These are phyloP conservation scores for Lycaena phlaeas DNA, from an alignment of 2,888 invertebrate genomes.

Conservation along the genomic window DNA sequence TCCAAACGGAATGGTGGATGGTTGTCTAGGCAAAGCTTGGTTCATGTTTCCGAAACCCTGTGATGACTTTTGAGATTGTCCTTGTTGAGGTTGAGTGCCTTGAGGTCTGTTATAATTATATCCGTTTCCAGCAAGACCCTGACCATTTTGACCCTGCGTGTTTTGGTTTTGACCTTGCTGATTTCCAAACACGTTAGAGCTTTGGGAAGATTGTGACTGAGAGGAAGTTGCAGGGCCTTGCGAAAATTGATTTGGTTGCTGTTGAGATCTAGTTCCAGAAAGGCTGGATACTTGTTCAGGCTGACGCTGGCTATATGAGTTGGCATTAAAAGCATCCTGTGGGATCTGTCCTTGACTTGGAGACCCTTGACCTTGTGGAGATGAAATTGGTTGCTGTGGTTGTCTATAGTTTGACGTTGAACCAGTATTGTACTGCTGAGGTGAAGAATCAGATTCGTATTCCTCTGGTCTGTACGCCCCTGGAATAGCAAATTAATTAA, in stretches of 20 bases:
- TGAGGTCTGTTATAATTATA: constrained; percentile 4
- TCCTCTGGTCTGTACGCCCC: constrained; percentile 60
- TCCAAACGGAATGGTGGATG: not conserved
- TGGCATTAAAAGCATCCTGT: constrained; percentile 5
- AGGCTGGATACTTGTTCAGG: not conserved
- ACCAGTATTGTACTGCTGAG: constrained; percentile 18
- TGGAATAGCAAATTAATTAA: constrained; percentile 24
- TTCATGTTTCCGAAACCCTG: not conserved
- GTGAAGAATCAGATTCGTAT: constrained; percentile 27
- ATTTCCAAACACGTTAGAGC: constrained; percentile 2
- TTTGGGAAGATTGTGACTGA: not conserved
- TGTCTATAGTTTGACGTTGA: constrained; percentile 3
- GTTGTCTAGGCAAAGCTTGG: not conserved
- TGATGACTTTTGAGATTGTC: not conserved
- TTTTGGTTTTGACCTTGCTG: not conserved
- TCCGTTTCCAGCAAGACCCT: constrained; percentile 1
- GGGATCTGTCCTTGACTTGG: not conserved
- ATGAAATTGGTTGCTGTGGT: not conserved
- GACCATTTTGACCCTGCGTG: not conserved
- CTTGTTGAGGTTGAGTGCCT: not conserved
- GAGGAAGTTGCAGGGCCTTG: not conserved
- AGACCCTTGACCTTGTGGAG: not conserved
- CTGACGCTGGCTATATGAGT: not conserved
- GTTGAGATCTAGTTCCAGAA: not conserved
- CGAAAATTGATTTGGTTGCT: not conserved